Evolutionary conservation across 2,797 vertebrate species (phyloP).

Genomic region (Anguilla megastoma): DNA sequence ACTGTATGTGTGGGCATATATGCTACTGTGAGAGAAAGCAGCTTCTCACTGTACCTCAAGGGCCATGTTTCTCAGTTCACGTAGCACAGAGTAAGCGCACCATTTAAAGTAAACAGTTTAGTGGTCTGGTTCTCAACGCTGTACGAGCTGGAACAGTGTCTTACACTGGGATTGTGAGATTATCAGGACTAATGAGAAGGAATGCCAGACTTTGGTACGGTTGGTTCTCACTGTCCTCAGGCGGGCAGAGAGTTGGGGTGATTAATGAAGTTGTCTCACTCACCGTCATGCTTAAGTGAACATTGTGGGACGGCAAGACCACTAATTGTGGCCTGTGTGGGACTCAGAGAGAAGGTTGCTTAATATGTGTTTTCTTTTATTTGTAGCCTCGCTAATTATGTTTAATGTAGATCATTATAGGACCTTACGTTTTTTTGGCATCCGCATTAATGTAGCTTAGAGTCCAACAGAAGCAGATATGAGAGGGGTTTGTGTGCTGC

Average conservation of each 20-base stretch:
- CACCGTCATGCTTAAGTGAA: conserved; percentile 14
- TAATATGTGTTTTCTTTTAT: conserved; percentile 20
- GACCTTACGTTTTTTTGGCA: background rate
- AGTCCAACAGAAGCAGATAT: background rate
- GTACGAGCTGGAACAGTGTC: background rate
- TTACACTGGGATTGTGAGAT: conserved; percentile 19
- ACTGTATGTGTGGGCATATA: background rate
- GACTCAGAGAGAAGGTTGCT: background rate
- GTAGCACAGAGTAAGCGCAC: background rate
- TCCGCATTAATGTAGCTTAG: background rate
- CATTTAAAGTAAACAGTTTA: conserved; percentile 4
- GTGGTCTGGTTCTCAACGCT: conserved; percentile 5
- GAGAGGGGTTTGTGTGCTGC: background rate
- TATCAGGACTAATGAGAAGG: conserved; percentile 10
- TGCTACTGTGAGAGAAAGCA: background rate
- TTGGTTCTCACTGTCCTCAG: conserved; percentile 15
- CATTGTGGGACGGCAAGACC: background rate
- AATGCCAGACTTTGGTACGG: background rate
- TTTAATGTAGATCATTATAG: conserved; percentile 14
- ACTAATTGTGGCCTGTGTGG: conserved; percentile 5
- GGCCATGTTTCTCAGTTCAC: background rate
- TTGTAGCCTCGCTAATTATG: background rate
- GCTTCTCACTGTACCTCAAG: background rate
- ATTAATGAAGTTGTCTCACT: conserved; percentile 20
- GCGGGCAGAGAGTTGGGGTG: background rate